Evolutionary conservation across 2,113 vertebrate species (phyloP), one percentile per base, ranked within the genome.

Genomic region (Ornithorhynchus anatinus): DNA sequence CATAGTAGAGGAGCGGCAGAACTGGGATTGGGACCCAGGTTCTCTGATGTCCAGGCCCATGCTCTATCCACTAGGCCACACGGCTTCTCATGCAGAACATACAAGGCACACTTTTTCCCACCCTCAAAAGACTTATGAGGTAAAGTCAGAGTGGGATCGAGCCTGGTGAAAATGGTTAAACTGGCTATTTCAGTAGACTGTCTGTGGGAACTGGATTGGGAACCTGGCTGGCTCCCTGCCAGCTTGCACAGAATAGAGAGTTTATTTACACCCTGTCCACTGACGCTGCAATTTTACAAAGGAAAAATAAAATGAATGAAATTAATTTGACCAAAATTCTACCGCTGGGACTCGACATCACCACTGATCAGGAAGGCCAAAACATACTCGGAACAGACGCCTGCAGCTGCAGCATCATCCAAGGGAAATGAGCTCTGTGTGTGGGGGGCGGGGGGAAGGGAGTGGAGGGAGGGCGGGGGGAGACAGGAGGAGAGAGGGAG

Each of bases 351-450:
- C 74, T 87, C 66, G 60, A 87, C 77, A 66, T 85, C 62, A 86
- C 75, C 44, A 60, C 60, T 65, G 85, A 62, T 76, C 77, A 74
- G 77, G 0, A 29, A 79, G 85, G 79, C 81, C 82, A 85, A 88
- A 91, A 90, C 88, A 88, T 51, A 88, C 80, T 88, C 62, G 47
- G 76, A 86, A 65, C 75, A 77, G 72, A 87, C n/a, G 52, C 82
- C 79, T 88, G 79, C 57, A 59, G 52, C 83, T 79, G 65, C 72
- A n/a, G n/a, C n/a, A n/a, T n/a, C n/a, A 33, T 37, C 82, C 86
- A 89, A 88, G 85, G 62, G 59, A 83, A 59, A 44, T 73, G 37
- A 72, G 72, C 72, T 52, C n/a, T 48, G 16, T 27, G n/a, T 12
- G 43, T 45, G 7, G 25, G 44, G 13, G 27, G 23, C 16, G 16